A percentile compares a stretch with the other conserved stretches of the same genome.
Conservation (phyloP, 2,888 invertebrate genomes). For the Parnassius glacialis region DNA sequence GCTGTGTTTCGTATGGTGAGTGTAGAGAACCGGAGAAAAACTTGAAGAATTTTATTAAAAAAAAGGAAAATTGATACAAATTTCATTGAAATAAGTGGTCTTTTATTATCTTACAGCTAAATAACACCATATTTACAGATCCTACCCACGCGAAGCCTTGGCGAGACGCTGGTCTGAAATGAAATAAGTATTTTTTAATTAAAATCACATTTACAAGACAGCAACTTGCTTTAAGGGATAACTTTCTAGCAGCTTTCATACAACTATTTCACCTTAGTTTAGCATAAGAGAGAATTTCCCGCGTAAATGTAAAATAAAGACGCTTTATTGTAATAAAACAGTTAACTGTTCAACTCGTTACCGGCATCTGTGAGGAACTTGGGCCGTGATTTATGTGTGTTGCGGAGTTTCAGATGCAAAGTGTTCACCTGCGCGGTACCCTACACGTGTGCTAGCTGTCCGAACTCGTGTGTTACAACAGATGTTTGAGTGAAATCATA, state of each 20-base stretch:
- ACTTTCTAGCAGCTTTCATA: neutral
- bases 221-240: neutral
- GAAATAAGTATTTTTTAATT: too few relatives aligned
- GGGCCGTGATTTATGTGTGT: conserved; percentile 29
- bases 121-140: too few relatives aligned
- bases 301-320: conserved; percentile 20
- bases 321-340: conserved; percentile 29
- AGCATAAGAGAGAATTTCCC: conserved; percentile 23
- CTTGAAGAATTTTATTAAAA: too few relatives aligned
- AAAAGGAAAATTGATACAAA: too few relatives aligned
- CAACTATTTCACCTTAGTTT: conserved; percentile 28
- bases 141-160: too few relatives aligned
- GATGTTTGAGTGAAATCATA: conserved; percentile 1
- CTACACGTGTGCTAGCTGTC: conserved; percentile 9
- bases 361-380: conserved; percentile 30
- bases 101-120: too few relatives aligned
- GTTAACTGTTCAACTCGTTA: conserved; percentile 30
- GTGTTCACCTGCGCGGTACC: conserved; percentile 18
- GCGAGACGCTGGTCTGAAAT: too few relatives aligned
- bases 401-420: conserved; percentile 15
- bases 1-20: too few relatives aligned
- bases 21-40: too few relatives aligned
- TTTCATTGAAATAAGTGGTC: too few relatives aligned
- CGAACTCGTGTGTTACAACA: conserved; percentile 11
- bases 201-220: neutral